Conservation (phyloP, 2,113 vertebrate species). For the Actenoides lindsayi region DNA sequence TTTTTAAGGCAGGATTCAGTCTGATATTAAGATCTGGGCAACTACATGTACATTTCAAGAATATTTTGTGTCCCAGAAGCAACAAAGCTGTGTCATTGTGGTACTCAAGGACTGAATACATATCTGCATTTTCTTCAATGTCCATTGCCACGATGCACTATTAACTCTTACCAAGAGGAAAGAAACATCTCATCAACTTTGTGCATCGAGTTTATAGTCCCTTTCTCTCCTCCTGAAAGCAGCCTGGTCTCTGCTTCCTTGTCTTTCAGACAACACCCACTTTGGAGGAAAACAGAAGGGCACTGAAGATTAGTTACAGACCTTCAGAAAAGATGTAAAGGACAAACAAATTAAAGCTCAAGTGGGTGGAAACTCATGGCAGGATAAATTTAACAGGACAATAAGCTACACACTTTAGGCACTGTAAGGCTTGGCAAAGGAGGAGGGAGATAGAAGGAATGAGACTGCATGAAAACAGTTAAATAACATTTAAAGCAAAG, state of each 20-base stretch:
- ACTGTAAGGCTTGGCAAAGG: not conserved
- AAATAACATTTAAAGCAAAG: not conserved
- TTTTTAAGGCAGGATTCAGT: not conserved
- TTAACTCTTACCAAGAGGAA: not conserved
- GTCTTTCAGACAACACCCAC: not conserved
- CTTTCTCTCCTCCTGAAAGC: not conserved
- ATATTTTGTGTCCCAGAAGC: not conserved
- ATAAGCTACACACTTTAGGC: not conserved
- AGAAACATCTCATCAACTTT: not conserved
- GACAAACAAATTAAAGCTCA: not conserved
- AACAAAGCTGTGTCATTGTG: not conserved
- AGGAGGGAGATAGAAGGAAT: not conserved
- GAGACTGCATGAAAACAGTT: not conserved
- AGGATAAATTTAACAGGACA: not conserved
- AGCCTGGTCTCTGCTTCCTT: not conserved
- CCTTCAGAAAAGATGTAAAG: not conserved
- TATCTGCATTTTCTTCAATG: not conserved
- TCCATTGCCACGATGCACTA: not conserved
- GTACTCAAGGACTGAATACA: fast-evolving
- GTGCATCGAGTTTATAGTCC: not conserved
- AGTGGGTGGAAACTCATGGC: not conserved
- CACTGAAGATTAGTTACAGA: not conserved
- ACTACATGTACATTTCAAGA: not conserved
- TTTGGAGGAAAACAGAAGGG: not conserved
- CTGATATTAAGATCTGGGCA: not conserved